A percentile compares a stretch with the other conserved stretches of the same genome.
These are phyloP conservation scores for Anhinga rufa DNA, from an alignment of 2,113 vertebrate species.

Conservation along the genomic window DNA sequence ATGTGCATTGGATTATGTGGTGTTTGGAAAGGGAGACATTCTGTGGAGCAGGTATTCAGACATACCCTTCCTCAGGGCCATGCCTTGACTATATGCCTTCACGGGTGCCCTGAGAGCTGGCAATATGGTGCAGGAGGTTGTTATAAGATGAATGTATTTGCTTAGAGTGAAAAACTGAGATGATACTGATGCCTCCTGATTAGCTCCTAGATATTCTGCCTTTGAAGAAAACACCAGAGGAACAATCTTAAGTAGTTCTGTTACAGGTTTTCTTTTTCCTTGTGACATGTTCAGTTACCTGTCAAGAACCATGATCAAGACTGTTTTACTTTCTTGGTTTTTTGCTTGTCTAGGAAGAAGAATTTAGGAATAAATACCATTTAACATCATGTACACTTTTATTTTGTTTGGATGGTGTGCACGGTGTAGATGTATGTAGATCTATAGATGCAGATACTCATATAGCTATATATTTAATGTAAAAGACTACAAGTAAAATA, in stretches of 20 bases:
- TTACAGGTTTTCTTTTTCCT: not conserved
- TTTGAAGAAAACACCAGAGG: not conserved
- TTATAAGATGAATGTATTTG: not conserved
- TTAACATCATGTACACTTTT: not conserved
- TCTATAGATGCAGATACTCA: not conserved
- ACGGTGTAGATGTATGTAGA: not conserved
- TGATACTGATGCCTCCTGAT: not conserved
- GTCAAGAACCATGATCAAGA: not conserved
- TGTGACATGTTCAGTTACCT: not conserved
- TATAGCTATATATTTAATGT: not conserved
- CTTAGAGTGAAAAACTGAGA: not conserved
- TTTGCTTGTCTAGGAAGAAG: not conserved
- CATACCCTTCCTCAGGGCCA: not conserved
- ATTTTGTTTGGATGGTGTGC: not conserved
- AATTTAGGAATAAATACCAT: not conserved
- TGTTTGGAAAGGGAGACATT: not conserved
- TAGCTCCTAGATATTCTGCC: not conserved
- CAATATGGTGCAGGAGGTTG: rapidly evolving
- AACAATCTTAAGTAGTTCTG: not conserved
- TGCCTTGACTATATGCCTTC: not conserved
- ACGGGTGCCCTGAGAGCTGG: not conserved
- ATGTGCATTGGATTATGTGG: rapidly evolving
- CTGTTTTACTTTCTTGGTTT: not conserved
- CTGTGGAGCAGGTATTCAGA: too few species aligned
- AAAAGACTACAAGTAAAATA: not conserved